Evolutionary conservation across 2,797 vertebrate species (phyloP), one percentile per base, ranked within the genome.

Genomic region (Xenentodon cancila): DNA sequence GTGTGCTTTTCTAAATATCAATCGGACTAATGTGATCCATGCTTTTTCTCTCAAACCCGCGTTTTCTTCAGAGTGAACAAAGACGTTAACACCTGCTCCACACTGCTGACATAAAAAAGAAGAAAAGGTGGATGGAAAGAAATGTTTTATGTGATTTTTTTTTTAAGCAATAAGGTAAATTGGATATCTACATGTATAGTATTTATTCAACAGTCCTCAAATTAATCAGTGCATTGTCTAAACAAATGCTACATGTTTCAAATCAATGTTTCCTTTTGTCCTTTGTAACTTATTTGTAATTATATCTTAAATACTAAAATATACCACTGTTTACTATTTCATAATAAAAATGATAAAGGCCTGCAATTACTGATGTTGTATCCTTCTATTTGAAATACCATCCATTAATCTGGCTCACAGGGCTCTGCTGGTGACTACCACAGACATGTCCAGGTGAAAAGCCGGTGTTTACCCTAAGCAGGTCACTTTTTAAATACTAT

Each of bases 131-230:
- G 32, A 62, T 0, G 34, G 9, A 30, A 13, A 37, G 34, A 37
- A 11, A 40, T 40, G 13, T 40, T 40, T 40, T 4, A 40, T 5
- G 37, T 40, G 4, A 40, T 40, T 40, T 58, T 53, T 53, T 59
- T 15, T 15, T 46, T 48, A 59, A 17, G 19, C 59, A 22, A 53
- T n/a, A 45, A 63, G 48, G 12, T 11, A 18, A 43, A 59, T 9
- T 60, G 22, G 69, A 51, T 68, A 44, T 68, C 57, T 59, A 59
- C 30, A 19, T 88, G 84, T 90, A 88, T 67, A 90, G 87, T 90
- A 91, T 91, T 89, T 90, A 86, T 91, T 87, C 21, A 40, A 60
- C 27, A 16, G 13, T 54, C 27, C 42, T 52, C 55, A 27, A 55
- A 42, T 8, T 12, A 59, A 54, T 7, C 9, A 32, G 22, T 55